Conservation (phyloP, 2,113 vertebrate genomes). For the Condylura cristata region DNA sequence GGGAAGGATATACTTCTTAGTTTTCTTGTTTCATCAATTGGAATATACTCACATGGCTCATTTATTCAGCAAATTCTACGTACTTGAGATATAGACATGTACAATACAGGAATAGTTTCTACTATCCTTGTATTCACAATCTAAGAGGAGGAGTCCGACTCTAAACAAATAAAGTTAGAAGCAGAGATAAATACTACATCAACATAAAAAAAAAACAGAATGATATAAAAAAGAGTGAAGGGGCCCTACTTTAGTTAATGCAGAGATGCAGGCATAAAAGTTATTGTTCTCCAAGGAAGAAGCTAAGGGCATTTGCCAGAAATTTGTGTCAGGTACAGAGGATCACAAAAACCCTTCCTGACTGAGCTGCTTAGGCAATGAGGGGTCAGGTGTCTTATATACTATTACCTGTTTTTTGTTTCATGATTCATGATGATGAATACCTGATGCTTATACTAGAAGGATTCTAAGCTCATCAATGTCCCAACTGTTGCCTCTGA, state of each 20-base stretch:
- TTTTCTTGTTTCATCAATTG: constrained; percentile 12
- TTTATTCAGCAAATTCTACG: constrained; percentile 3
- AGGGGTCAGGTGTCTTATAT: not conserved
- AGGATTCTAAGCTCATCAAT: not conserved
- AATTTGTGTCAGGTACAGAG: not conserved
- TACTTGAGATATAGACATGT: not conserved
- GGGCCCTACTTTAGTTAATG: not conserved
- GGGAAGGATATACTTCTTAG: not conserved
- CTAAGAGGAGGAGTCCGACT: not conserved
- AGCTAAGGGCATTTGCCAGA: not conserved
- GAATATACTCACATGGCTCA: not conserved
- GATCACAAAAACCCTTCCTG: not conserved
- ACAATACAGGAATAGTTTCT: not conserved
- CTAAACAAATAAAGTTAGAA: not conserved
- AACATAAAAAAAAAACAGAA: not conserved
- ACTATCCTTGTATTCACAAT: not conserved
- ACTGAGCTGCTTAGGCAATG: not conserved
- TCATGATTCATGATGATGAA: not conserved
- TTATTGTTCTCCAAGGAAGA: not conserved
- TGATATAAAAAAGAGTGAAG: not conserved
- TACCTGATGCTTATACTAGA: not conserved
- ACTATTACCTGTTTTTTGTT: not conserved
- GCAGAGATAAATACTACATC: not conserved
- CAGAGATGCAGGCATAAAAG: not conserved
- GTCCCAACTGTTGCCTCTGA: not conserved